These are phyloP conservation scores for Anabas testudineus DNA, from an alignment of 2,797 vertebrate species.

Conservation along the genomic window DNA sequence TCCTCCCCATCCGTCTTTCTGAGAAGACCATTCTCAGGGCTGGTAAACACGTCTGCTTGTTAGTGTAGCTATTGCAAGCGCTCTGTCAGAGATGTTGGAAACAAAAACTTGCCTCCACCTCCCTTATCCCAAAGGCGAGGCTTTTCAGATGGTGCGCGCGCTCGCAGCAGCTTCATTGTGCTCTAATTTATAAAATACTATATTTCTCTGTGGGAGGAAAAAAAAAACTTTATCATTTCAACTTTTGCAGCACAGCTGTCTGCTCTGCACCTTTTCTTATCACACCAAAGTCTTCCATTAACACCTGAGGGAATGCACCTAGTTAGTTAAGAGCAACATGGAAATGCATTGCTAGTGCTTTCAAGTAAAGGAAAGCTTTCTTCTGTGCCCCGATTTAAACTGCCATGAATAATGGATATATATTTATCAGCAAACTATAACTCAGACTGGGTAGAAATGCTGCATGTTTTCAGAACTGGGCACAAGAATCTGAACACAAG, in stretches of 20 bases:
- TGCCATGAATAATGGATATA: constrained; percentile 68
- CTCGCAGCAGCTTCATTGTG: constrained; percentile 46
- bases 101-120: constrained; percentile 44
- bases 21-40: constrained; percentile 67
- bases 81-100: constrained; percentile 56
- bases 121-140: constrained; percentile 56
- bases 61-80: constrained; percentile 62
- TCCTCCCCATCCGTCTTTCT: constrained; percentile 61
- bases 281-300: constrained; percentile 63
- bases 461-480: constrained; percentile 17
- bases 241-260: constrained; percentile 58
- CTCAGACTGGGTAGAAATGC: constrained; percentile 17
- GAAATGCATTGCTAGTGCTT: constrained; percentile 57
- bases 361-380: constrained; percentile 60
- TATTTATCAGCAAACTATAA: constrained; percentile 58
- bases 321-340: constrained; percentile 73
- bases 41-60: constrained; percentile 77
- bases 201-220: constrained; percentile 42
- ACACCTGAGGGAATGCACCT: constrained; percentile 69
- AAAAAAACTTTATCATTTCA: constrained; percentile 62
- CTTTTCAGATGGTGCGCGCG: constrained; percentile 48
- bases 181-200: constrained; percentile 68
- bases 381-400: constrained; percentile 70
- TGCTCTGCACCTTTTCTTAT: constrained; percentile 54
- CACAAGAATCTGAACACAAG: no score